phyloP scores from a whole-genome alignment of 2,888 invertebrate species.

The Machimus atricapillus region DNA sequence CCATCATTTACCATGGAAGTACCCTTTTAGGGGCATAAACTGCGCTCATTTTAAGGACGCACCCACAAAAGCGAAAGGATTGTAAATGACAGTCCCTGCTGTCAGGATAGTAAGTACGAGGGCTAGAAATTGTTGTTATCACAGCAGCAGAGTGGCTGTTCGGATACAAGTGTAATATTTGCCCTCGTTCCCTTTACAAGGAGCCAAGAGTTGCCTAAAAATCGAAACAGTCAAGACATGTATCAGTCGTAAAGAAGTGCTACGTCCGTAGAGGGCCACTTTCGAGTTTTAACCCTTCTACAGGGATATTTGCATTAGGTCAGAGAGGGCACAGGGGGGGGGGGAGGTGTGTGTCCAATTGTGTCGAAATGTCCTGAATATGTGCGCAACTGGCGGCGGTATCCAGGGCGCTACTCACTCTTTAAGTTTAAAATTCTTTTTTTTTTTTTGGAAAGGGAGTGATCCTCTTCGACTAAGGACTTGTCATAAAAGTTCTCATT shows the following conservation, averaged over 20 bases:
- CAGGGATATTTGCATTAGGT: neutral
- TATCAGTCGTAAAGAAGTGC: neutral
- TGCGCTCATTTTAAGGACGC: neutral
- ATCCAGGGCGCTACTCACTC: neutral
- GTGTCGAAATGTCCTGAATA: neutral
- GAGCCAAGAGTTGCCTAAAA: neutral
- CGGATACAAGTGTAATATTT: neutral
- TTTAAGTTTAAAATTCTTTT: constrained; percentile 5
- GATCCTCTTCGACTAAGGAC: constrained; percentile 21
- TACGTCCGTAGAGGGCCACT: neutral
- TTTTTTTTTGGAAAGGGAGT: neutral
- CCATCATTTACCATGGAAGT: neutral
- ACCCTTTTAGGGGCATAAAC: neutral
- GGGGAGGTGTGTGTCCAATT: neutral
- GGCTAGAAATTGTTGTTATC: neutral
- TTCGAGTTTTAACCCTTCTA: neutral
- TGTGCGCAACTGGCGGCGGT: neutral
- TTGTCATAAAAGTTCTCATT: constrained; percentile 37
- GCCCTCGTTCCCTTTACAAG: neutral
- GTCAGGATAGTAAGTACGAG: neutral
- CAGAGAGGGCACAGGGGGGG: neutral
- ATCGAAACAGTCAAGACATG: neutral
- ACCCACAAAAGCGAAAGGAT: neutral
- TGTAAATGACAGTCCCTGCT: neutral
- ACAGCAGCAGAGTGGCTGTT: neutral